Conservation (phyloP, 2,797 vertebrate genomes). For the Rhinoraja longicauda region DNA sequence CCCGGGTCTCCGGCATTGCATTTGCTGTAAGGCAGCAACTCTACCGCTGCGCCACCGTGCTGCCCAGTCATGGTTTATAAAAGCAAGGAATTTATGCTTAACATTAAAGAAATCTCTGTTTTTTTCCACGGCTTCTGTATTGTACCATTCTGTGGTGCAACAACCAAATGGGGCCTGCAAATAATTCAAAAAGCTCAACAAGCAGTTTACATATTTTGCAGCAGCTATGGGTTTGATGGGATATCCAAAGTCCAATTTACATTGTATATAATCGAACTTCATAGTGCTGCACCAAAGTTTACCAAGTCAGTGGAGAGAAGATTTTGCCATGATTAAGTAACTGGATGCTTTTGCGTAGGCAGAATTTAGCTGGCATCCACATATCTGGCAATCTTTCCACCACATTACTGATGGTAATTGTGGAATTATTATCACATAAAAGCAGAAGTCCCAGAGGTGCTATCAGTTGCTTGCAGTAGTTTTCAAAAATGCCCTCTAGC, state of each 20-base stretch:
- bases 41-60: too few species aligned
- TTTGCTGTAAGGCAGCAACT: too few species aligned
- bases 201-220: neutral
- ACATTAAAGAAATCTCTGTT: too few species aligned
- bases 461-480: too few species aligned
- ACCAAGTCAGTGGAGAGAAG: neutral
- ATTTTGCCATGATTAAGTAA: neutral
- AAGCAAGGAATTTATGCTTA: neutral
- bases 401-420: too few species aligned
- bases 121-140: neutral
- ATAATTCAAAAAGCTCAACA: neutral
- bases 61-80: neutral
- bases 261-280: neutral
- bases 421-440: too few species aligned
- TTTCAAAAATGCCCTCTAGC: too few species aligned
- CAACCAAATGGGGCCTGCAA: neutral
- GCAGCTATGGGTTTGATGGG: neutral
- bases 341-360: neutral
- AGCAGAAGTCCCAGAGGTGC: too few species aligned
- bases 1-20: too few species aligned
- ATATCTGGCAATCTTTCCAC: too few species aligned
- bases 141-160: neutral
- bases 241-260: neutral
- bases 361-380: too few species aligned
- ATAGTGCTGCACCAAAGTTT: neutral